A percentile compares a stretch with the other conserved stretches of the same genome.
phyloP scores from a whole-genome alignment of 2,888 invertebrate species.

The Sarcophaga carnaria region DNA sequence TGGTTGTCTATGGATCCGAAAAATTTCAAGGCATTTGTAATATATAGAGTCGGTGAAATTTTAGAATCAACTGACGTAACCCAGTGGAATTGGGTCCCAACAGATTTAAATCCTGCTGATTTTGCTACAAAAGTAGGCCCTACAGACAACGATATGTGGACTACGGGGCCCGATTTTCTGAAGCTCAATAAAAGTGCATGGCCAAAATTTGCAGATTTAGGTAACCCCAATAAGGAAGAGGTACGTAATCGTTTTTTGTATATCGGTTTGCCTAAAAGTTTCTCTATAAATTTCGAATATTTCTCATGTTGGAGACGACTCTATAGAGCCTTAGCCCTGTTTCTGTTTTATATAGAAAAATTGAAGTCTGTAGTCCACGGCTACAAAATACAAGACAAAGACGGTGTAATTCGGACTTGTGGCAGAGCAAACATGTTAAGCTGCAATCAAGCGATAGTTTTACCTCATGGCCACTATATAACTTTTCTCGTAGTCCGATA shows the following conservation, averaged over 20 bases:
- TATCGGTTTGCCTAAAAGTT: background rate
- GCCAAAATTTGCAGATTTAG: conserved; percentile 18
- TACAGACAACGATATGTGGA: conserved; percentile 33
- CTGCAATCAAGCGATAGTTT: conserved; percentile 50
- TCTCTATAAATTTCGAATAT: conserved; percentile 33
- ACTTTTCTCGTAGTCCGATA: conserved; percentile 51
- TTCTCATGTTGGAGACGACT: conserved; percentile 51
- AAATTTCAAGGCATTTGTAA: conserved; percentile 60
- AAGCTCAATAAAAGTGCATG: background rate
- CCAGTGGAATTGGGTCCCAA: conserved; percentile 61
- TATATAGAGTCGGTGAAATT: conserved; percentile 62
- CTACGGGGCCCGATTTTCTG: conserved; percentile 48
- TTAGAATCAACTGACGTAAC: conserved; percentile 55
- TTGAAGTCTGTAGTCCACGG: conserved; percentile 5
- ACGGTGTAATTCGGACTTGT: too few relatives aligned
- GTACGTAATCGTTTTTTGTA: background rate
- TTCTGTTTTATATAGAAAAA: conserved; percentile 45
- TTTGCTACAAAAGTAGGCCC: conserved; percentile 54
- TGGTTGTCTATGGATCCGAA: conserved; percentile 56
- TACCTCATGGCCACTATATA: conserved; percentile 48
- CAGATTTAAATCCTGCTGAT: conserved; percentile 65
- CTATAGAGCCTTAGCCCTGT: conserved; percentile 53
- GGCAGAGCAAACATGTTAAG: conserved; percentile 50
- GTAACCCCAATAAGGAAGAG: background rate
- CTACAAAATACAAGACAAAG: conserved; percentile 35